Conservation (phyloP, 2,888 invertebrate genomes). For the Himalopsyche tibetana region DNA sequence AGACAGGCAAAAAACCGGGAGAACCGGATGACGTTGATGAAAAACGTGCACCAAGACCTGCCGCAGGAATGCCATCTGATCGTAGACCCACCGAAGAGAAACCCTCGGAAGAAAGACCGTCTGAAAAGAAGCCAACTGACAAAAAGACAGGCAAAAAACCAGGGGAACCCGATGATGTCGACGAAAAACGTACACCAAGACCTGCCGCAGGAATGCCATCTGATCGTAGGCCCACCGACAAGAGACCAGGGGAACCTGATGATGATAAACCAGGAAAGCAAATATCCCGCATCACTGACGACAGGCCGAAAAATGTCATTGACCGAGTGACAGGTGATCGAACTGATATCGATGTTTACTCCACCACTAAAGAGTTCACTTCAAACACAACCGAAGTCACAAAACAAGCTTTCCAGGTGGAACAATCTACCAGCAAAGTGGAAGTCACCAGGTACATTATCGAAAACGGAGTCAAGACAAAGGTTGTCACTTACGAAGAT, state of each 20-base stretch:
- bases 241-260: constrained; percentile 58
- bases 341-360: constrained; percentile 59
- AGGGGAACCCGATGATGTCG: constrained; percentile 54
- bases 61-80: constrained; percentile 32
- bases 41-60: constrained; percentile 45
- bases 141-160: constrained; percentile 51
- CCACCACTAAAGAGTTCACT: constrained; percentile 67
- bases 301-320: constrained; percentile 49
- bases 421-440: constrained; percentile 75
- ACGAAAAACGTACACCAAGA: constrained; percentile 55
- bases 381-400: constrained; percentile 70
- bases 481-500: constrained; percentile 76
- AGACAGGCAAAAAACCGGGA: constrained; percentile 42
- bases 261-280: constrained; percentile 53
- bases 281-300: constrained; percentile 52
- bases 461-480: constrained; percentile 75
- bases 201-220: constrained; percentile 61
- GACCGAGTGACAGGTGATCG: constrained; percentile 52
- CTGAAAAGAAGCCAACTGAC: not conserved
- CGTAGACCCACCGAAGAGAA: constrained; percentile 27
- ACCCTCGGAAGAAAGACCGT: constrained; percentile 47
- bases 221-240: constrained; percentile 57
- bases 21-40: constrained; percentile 49
- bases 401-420: constrained; percentile 74
- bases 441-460: constrained; percentile 76